These are phyloP conservation scores for Haplochromis vanheusdeni DNA, from an alignment of 2,113 vertebrate species.

Conservation along the genomic window DNA sequence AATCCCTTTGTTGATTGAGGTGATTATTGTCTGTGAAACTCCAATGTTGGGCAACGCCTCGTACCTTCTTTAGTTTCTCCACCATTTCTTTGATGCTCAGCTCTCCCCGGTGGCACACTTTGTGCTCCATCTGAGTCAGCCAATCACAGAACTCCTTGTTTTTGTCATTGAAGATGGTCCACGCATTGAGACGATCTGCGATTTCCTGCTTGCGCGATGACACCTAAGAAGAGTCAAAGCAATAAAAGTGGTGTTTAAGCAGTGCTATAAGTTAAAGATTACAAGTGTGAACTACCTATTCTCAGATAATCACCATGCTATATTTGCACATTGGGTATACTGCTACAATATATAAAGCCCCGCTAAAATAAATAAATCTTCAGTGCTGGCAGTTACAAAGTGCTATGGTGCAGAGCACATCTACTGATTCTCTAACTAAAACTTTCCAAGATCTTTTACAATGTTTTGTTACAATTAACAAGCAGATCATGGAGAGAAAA, in stretches of 20 bases:
- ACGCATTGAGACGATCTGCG: constrained; percentile 84
- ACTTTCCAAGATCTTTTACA: neutral
- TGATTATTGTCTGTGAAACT: neutral
- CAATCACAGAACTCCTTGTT: constrained; percentile 90
- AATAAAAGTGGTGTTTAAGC: neutral
- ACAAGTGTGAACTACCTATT: neutral
- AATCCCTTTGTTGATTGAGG: neutral
- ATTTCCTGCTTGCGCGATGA: constrained; percentile 83
- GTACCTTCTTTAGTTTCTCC: constrained; percentile 91
- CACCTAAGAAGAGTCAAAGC: constrained; percentile 67
- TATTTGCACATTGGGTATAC: neutral
- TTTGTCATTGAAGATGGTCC: constrained; percentile 89
- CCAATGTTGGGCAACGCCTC: neutral
- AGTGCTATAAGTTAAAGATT: neutral
- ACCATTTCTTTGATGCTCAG: constrained; percentile 91
- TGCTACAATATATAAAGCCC: neutral
- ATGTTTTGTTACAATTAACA: neutral
- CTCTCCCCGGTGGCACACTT: constrained; percentile 80
- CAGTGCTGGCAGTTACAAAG: neutral
- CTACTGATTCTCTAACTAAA: neutral
- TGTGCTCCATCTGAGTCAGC: constrained; percentile 91
- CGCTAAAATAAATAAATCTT: neutral
- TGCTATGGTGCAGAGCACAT: neutral
- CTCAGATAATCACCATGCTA: neutral
- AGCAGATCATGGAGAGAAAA: neutral